Percentiles rank a stretch among this genome's conserved stretches.
These are phyloP conservation scores for Amphimedon queenslandica DNA, from an alignment of 37 sponge, comb jelly and placozoan genomes.

Conservation along the genomic window DNA sequence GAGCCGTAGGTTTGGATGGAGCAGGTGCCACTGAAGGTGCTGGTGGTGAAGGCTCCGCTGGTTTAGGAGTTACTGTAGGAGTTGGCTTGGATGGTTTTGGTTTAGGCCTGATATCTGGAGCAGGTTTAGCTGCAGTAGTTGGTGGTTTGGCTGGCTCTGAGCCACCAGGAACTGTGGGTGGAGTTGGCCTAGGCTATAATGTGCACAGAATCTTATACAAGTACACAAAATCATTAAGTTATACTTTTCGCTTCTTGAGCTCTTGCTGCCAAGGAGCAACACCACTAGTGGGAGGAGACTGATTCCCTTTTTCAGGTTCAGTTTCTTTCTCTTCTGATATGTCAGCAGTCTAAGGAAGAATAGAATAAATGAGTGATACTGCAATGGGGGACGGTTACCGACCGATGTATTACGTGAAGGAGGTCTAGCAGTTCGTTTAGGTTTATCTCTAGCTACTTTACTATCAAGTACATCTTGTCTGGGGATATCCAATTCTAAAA, in stretches of 20 bases:
- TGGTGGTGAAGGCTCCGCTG: not conserved
- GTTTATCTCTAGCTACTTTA: not conserved
- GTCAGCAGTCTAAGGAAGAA: not conserved
- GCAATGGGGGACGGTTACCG: not conserved
- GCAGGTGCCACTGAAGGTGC: too few species aligned
- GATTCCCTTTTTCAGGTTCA: not conserved
- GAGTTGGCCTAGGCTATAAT: not conserved
- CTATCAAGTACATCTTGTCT: not conserved
- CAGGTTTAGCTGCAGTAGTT: not conserved
- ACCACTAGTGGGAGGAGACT: not conserved
- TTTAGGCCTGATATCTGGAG: too few species aligned
- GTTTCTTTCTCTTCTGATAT: not conserved
- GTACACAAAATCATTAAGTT: not conserved
- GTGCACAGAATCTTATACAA: not conserved
- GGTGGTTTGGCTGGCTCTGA: too few species aligned
- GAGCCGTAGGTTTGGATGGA: too few species aligned
- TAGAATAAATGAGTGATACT: not conserved
- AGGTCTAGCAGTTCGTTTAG: slow-evolving; percentile 4
- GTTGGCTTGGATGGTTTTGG: not conserved
- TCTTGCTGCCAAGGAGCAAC: slow-evolving; percentile 5
- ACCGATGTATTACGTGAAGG: not conserved
- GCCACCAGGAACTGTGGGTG: not conserved
- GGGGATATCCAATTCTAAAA: slow-evolving; percentile 1
- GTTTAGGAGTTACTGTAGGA: not conserved
- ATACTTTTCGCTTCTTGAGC: not conserved